Base-by-base conservation (phyloP, 2,888 invertebrate genomes). In the Hypercompe scribonia region DNA sequence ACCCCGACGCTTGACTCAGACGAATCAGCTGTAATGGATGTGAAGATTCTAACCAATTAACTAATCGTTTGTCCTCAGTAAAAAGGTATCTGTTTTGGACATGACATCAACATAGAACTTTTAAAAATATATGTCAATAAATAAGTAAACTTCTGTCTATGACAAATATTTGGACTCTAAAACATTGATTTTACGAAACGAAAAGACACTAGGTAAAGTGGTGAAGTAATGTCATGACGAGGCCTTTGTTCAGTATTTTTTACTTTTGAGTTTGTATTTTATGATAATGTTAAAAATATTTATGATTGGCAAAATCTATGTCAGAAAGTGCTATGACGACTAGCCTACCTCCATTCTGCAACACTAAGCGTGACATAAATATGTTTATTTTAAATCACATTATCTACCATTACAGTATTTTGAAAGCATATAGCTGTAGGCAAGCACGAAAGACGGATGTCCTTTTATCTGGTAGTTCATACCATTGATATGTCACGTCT, bases 401-500 rank as follows among this genome's bases (percentile, higher is more conserved):
- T 71, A 73, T 34, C 46, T 72, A 64, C 61, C 65, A 76, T 71
- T 80, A 83, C 81, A 80, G 78, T 84, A 76, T 81, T 80, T 80
- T 70, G 68, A 78, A 84, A 82, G 81, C 78, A 70, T 81, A 82
- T 79, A 79, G 73, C 71, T 80, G 79, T 78, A 73, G 79, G 73
- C 78, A 77, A 75, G 68, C 80, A 82, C 81, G 86, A 84, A 86
- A 86, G 85, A 85, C 90, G 89, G 90, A 90, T 89, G 89, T 89
- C 81, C 80, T 83, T 88, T 89, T 92, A 93, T 92, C 92, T 89
- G 81, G 83, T 73, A 79, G 87, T 85, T 86, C 82, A 88, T 87
- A 81, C 87, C 83, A 90, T 89, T 91, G 92, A 93, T 91, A 93
- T 90, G 91, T 89, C 93, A 92, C 91, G 90, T 90, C 84, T 89